Percentiles rank a stretch among this genome's conserved stretches.
phyloP scores from a whole-genome alignment of 2,797 vertebrate genomes.

The Phoxinus dragarum region DNA sequence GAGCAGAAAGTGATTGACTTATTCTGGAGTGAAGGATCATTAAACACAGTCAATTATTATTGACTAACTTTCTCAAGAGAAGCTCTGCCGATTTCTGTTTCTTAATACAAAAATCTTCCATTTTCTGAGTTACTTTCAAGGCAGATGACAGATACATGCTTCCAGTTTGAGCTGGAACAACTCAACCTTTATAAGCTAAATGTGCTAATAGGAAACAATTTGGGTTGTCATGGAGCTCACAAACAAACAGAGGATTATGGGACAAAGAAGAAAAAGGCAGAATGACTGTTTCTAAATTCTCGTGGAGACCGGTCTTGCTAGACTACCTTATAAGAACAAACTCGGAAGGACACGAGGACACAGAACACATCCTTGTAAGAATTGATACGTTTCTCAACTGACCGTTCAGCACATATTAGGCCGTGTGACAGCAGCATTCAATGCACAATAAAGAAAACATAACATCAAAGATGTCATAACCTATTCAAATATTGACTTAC shows the following conservation, averaged over 20 bases:
- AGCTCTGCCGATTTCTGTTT: neutral
- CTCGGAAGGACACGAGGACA: neutral
- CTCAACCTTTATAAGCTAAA: neutral
- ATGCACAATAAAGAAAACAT: neutral
- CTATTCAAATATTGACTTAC: neutral
- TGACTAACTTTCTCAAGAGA: conserved; percentile 13
- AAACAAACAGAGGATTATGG: conserved; percentile 13
- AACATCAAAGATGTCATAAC: neutral
- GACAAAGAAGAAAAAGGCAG: neutral
- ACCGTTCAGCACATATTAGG: neutral
- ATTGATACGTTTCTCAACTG: neutral
- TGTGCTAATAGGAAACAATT: conserved; percentile 6
- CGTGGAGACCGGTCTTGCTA: neutral
- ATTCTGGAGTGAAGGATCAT: conserved; percentile 8
- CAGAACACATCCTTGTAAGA: neutral
- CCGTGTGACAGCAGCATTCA: neutral
- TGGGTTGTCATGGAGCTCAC: conserved; percentile 26
- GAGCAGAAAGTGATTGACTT: neutral
- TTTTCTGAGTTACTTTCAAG: neutral
- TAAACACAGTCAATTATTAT: neutral
- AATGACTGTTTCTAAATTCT: neutral
- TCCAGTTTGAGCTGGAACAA: conserved; percentile 34
- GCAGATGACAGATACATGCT: neutral
- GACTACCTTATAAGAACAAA: neutral
- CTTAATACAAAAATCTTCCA: neutral